Evolutionary conservation across 2,888 invertebrate genomes (phyloP).

Genomic region (Parapristionchus giblindavisi): DNA sequence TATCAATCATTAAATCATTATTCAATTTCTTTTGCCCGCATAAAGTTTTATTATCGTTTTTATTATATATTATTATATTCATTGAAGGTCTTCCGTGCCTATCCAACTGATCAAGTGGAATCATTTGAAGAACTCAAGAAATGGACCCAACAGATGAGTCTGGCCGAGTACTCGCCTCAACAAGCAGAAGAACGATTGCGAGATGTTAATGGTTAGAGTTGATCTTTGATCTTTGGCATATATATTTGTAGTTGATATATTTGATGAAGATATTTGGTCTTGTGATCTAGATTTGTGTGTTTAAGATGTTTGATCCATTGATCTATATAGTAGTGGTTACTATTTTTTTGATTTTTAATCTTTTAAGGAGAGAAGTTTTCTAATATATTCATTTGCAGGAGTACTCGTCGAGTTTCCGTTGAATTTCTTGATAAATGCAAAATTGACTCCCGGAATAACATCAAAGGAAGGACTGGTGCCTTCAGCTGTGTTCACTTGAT

Average conservation of each 20-base stretch:
- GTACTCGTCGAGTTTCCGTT: conserved; percentile 88
- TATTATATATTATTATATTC: too few species aligned
- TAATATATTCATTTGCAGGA: conserved; percentile 75
- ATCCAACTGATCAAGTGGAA: conserved; percentile 86
- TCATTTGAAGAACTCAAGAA: conserved; percentile 80
- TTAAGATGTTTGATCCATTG: neutral
- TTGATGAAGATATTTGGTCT: too few species aligned
- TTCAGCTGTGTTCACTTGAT: conserved; percentile 84
- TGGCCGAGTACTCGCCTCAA: conserved; percentile 80
- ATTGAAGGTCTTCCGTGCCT: conserved; percentile 83
- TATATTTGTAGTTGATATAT: too few species aligned
- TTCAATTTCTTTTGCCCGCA: too few species aligned
- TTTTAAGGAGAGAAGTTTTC: neutral
- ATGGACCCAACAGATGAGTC: conserved; percentile 80
- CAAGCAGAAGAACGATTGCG: conserved; percentile 61
- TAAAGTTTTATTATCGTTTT: too few species aligned
- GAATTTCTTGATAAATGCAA: conserved; percentile 86
- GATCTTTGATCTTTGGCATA: too few species aligned
- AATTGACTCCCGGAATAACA: conserved; percentile 82
- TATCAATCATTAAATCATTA: too few species aligned
- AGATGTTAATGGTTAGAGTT: conserved; percentile 48
- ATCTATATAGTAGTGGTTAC: neutral
- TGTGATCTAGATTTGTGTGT: neutral
- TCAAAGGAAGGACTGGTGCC: conserved; percentile 93
- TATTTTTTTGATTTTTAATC: neutral